Evolutionary conservation across 2,888 invertebrate species (phyloP).

Genomic region (Choristoneura rosaceana): DNA sequence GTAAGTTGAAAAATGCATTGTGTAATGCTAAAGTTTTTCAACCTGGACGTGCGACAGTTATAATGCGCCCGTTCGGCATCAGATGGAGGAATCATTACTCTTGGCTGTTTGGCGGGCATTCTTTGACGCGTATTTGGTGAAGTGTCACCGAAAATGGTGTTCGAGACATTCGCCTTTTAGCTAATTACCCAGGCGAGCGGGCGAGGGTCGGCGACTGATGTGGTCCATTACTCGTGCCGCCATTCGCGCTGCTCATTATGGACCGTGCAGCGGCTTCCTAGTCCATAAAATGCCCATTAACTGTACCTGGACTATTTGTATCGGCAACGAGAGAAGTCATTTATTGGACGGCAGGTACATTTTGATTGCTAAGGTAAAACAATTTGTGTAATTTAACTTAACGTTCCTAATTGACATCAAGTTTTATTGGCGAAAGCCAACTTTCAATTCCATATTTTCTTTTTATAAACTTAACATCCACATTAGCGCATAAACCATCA

Average conservation of each 20-base stretch:
- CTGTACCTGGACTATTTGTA: slow-evolving; percentile 57
- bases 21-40: slow-evolving; percentile 24
- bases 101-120: slow-evolving; percentile 19
- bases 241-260: slow-evolving; percentile 47
- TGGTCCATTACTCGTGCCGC: slow-evolving; percentile 55
- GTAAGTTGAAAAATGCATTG: slow-evolving; percentile 5
- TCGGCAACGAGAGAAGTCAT: slow-evolving; percentile 55
- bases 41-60: slow-evolving; percentile 35
- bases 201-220: slow-evolving; percentile 59
- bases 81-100: slow-evolving; percentile 25
- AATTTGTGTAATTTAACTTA: neutral
- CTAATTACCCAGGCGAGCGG: slow-evolving; percentile 69
- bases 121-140: slow-evolving; percentile 33
- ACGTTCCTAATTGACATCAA: neutral
- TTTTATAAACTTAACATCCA: too few species aligned
- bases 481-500: neutral
- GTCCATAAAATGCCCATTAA: slow-evolving; percentile 57
- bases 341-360: slow-evolving; percentile 51
- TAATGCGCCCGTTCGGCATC: slow-evolving; percentile 11
- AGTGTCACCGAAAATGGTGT: slow-evolving; percentile 50
- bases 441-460: neutral
- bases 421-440: neutral
- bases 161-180: slow-evolving; percentile 53
- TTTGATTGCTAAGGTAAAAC: slow-evolving; percentile 7
- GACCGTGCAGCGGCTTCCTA: slow-evolving; percentile 44